Evolutionary conservation across 1,140 invertebrate species (phyloP), one percentile per base, ranked within the genome.

Genomic region (Drosophila guanche): DNA sequence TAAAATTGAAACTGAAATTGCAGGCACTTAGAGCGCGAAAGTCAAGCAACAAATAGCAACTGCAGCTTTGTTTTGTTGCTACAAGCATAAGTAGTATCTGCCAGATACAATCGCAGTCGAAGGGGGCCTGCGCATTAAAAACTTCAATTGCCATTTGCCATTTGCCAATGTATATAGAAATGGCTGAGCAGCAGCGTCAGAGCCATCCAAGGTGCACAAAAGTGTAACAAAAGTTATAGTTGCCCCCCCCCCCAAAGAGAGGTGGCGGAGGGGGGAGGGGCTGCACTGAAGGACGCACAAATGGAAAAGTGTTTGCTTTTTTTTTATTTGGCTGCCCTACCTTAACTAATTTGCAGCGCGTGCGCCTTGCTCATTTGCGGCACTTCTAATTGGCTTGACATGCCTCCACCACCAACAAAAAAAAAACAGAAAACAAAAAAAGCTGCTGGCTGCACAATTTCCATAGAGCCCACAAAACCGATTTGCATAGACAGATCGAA

Each of bases 1-100:
- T 66, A 76, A 69, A 86, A 86, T 86, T 86, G 77, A 88, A 88
- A 86, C 76, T 80, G 59, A 86, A 86, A 86, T 83, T 83, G 77
- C 83, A 46, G 37, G 74, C 83, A 86, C 69, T 86, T 88, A 88
- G 68, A 66, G 54, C 81, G 62, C 68, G 83, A 85, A 85, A 85
- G 81, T 88, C 77, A 68, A 69, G 42, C 62, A 47, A 58, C 41
- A 75, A 60, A 50, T 25, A 27, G 20, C 27, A 55, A 51, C 40
- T 62, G 51, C 46, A 67, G 51, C 46, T 40, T 46, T 43, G 33
- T 45, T 58, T n/a, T n/a, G 59, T n/a, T 23, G 10, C 25, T 27
- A 27, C 6, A 27, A 27, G 25, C 7, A 22, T 63, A 73, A 73
- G 58, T 41, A 51, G 58, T 69, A 69, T 83, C 79, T 71, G 40